Conservation (phyloP, 2,797 vertebrate species). For the Alouatta caraya region DNA sequence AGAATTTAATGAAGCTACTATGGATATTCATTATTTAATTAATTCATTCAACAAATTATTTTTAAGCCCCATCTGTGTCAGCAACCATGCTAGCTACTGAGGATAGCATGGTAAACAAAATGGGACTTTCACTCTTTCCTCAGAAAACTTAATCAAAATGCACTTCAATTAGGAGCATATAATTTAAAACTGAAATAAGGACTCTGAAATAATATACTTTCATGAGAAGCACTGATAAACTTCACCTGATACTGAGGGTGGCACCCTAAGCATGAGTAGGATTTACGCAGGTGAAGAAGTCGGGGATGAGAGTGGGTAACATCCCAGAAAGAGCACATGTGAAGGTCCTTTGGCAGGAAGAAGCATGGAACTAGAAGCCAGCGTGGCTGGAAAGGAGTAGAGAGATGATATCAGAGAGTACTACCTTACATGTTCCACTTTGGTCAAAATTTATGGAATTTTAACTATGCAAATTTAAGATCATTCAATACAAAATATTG, state of each 20-base stretch:
- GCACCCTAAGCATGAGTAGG: not conserved
- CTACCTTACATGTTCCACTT: not conserved
- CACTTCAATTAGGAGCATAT: not conserved
- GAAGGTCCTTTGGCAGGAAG: not conserved
- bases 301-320: not conserved
- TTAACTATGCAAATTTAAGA: not conserved
- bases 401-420: not conserved
- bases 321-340: not conserved
- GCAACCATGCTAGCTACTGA: not conserved
- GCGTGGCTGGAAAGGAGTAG: not conserved
- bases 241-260: not conserved
- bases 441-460: not conserved
- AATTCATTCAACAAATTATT: slow-evolving; percentile 41
- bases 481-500: not conserved
- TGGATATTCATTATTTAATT: not conserved
- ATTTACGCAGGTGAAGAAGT: not conserved
- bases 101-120: slow-evolving; percentile 5
- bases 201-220: slow-evolving; percentile 28
- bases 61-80: not conserved
- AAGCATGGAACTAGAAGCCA: not conserved
- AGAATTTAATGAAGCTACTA: not conserved
- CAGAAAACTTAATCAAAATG: not conserved
- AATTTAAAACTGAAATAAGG: slow-evolving; percentile 32
- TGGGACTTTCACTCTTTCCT: not conserved
- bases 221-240: not conserved